Base-by-base conservation (phyloP, 1,140 invertebrate genomes). In the Pemphigus obesinymphae region DNA sequence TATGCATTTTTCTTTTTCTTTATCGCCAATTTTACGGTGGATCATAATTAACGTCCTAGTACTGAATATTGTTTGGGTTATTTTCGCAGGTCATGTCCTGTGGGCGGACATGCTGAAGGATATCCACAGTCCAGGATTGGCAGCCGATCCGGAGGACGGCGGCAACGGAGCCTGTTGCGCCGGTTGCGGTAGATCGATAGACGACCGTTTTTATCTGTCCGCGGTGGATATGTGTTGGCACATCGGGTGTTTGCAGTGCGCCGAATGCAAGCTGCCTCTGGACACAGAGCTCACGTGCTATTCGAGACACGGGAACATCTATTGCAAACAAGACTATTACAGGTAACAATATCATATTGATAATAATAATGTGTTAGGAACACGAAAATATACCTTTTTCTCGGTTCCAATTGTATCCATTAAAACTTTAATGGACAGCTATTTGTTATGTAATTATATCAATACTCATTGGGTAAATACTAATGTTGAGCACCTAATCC, bases 271-370 rank as follows among this genome's bases (percentile, higher is more conserved):
- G 82, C 87, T 95, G 80, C 91, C 93, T 1, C 89, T 97, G 34
- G 95, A 96, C 86, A 90, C 93, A 2, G 94, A 97, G 86, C 88
- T 94, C 70, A 96, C 94, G 83, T 98, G 96, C 88, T 98, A 96
- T 87, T 91, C 94, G 8, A 89, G 95, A 80, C 94, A 96, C 85
- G 94, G 95, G 78, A 93, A 94, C 86, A 97, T 97, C 85, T 97
- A 96, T 87, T 98, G 96, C 90, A 96, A 96, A 87, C 94, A 97
- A 85, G 96, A 98, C 88, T 98, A 97, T 87, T 96, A 95, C 87
- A 93, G 95, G 96, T 97, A 88, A 40, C n/a, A n/a, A n/a, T n/a
- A n/a, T n/a, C n/a, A n/a, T n/a, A n/a, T n/a, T n/a, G n/a, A n/a
- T n/a, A n/a, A n/a, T n/a, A n/a, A n/a, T n/a, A n/a, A n/a, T n/a